Base-by-base conservation (phyloP, 1,140 invertebrate species). In the Caenorhabditis latens region DNA sequence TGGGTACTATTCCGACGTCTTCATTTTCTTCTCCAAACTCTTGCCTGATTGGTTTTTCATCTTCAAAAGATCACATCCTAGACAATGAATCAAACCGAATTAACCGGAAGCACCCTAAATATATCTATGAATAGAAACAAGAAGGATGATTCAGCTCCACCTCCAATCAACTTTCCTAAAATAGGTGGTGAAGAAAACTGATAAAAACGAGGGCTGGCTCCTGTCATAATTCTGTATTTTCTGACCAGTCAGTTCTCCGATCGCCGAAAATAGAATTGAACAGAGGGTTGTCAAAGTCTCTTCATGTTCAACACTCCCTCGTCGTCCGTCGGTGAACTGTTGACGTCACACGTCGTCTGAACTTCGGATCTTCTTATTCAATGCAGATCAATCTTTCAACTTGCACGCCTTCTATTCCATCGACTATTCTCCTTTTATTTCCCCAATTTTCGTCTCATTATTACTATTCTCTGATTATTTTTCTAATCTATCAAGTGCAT, bases 281-380 rank as follows among this genome's bases (percentile, higher is more conserved):
- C 71, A 50, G 61, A 32, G n/a, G 50, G n/a, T 11, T 24, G 14
- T n/a, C 42, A 16, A 5, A 40, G 65, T 71, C 14, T 71, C 42
- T 24, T 19, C 21, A 19, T 19, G 5, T 8, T 3, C 13, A 11
- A 50, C 46, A 2, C 21, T 19, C 19, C 13, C 43, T 79, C 71
- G n/a, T 0, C 21, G 71, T 19, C 32, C 46, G 43, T 50, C 71
- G 71, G 53, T 79, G 71, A 50, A 79, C 71, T 79, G 71, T 79
- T 79, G 71, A 79, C 71, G 71, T 79, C 71, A 79, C 71, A 48
- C 71, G 46, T 50, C 43, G n/a, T 50, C 46, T 79, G 71, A 79
- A 79, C 71, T 79, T 79, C 43, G 71, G 71, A 79, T 79, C 71
- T 50, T 79, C 71, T 46, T 19, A 71, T 71, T 71, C 40, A 46